Conservation (phyloP, 2,113 vertebrate genomes). For the Spilogale gracilis region DNA sequence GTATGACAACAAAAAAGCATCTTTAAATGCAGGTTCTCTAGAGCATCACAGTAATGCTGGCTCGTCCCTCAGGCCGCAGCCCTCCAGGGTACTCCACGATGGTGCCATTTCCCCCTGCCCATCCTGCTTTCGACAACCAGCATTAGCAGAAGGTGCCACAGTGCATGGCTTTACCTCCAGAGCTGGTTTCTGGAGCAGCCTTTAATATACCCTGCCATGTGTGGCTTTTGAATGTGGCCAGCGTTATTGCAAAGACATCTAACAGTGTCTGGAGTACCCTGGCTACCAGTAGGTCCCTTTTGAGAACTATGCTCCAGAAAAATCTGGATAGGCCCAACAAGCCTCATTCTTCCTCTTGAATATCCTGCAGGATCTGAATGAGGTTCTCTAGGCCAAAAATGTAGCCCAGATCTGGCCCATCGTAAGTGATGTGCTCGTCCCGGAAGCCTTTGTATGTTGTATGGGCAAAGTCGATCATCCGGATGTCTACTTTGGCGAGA, state of each 20-base stretch:
- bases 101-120: neutral
- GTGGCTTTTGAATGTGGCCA: neutral
- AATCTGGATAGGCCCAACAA: neutral
- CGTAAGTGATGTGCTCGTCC: constrained; percentile 72
- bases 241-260: constrained; percentile 4
- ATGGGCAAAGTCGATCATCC: constrained; percentile 92
- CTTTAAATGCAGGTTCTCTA: neutral
- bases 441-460: constrained; percentile 87
- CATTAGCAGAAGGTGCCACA: neutral
- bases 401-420: constrained; percentile 89
- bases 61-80: neutral
- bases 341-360: constrained; percentile 84
- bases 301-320: constrained; percentile 37
- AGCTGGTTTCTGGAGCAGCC: constrained; percentile 34
- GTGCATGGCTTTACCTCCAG: neutral
- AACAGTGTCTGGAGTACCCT: neutral
- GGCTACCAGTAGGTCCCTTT: constrained; percentile 7
- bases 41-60: neutral
- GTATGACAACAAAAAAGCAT: neutral
- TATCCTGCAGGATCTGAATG: constrained; percentile 87
- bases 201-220: neutral
- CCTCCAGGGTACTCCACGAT: fast-evolving
- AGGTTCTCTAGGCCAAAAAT: constrained; percentile 91
- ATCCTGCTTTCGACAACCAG: fast-evolving
- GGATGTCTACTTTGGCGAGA: constrained; percentile 83